phyloP scores from a whole-genome alignment of 2,113 vertebrate species.

The Petroica traversi region DNA sequence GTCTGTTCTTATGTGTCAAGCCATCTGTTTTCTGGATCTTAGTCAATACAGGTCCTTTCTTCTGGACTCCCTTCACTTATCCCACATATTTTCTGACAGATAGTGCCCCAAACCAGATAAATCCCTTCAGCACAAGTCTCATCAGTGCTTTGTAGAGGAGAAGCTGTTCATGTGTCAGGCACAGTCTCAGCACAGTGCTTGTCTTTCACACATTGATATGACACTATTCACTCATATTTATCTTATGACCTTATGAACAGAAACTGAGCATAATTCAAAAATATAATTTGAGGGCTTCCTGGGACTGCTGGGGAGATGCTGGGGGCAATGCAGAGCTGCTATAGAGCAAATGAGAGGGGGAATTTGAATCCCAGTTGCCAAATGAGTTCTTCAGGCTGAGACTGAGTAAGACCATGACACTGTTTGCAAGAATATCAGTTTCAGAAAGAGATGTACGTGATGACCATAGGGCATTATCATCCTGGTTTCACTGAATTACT shows the following conservation, averaged over 20 bases:
- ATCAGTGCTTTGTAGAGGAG: background rate
- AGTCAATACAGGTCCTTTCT: background rate
- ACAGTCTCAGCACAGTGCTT: background rate
- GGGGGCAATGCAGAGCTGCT: background rate
- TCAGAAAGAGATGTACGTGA: background rate
- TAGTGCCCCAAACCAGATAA: background rate
- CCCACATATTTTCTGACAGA: background rate
- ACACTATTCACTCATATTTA: background rate
- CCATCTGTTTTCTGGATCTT: background rate
- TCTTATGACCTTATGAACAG: background rate
- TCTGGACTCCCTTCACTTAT: background rate
- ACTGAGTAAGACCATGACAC: background rate
- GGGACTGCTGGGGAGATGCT: background rate
- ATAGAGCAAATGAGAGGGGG: background rate
- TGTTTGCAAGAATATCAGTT: background rate
- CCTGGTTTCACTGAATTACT: background rate
- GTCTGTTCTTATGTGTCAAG: background rate
- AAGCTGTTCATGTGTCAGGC: background rate
- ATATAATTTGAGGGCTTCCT: background rate
- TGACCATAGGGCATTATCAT: background rate
- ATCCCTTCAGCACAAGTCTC: background rate
- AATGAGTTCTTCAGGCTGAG: background rate
- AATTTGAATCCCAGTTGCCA: background rate
- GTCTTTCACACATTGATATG: background rate
- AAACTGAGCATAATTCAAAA: background rate